These are phyloP conservation scores for Apostichopus californicus DNA, from an alignment of 35 echinoderm and acorn worm species.

Conservation along the genomic window DNA sequence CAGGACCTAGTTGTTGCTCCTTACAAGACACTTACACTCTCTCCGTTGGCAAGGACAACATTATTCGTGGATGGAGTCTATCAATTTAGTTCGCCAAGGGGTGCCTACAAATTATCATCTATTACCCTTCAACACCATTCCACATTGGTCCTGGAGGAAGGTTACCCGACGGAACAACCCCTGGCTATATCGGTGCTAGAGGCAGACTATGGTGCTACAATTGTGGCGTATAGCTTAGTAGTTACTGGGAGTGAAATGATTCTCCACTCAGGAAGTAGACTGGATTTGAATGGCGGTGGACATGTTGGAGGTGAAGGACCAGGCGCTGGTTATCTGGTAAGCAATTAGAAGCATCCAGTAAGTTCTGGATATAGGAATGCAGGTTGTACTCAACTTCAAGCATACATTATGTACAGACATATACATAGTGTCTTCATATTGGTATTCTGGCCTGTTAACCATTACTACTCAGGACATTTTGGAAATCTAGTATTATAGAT, in stretches of 20 bases:
- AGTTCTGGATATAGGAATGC: too few relatives aligned
- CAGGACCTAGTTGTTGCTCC: slow-evolving; percentile 74
- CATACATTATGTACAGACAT: too few relatives aligned
- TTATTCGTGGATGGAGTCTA: slow-evolving; percentile 70
- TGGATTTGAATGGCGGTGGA: slow-evolving; percentile 80
- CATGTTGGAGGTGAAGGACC: slow-evolving; percentile 33
- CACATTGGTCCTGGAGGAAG: slow-evolving; percentile 48
- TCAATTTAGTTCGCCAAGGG: slow-evolving; percentile 65
- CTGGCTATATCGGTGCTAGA: slow-evolving; percentile 69
- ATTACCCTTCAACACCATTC: slow-evolving; percentile 66
- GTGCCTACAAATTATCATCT: slow-evolving; percentile 75
- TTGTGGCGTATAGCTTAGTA: slow-evolving; percentile 44
- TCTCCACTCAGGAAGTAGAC: slow-evolving; percentile 70
- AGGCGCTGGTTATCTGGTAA: slow-evolving; percentile 67
- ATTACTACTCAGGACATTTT: too few relatives aligned
- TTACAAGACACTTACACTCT: slow-evolving; percentile 67
- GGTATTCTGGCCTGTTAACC: too few relatives aligned
- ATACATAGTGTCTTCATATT: too few relatives aligned
- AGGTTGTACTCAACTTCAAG: too few relatives aligned
- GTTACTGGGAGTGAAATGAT: slow-evolving; percentile 77
- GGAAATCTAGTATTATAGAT: too few relatives aligned
- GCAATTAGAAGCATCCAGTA: too few relatives aligned
- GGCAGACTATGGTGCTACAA: slow-evolving; percentile 67
- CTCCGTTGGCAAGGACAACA: slow-evolving; percentile 72
- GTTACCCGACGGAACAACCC: not conserved